Base-by-base conservation (phyloP, 2,797 vertebrate genomes). In the Coccyzus lansbergi region DNA sequence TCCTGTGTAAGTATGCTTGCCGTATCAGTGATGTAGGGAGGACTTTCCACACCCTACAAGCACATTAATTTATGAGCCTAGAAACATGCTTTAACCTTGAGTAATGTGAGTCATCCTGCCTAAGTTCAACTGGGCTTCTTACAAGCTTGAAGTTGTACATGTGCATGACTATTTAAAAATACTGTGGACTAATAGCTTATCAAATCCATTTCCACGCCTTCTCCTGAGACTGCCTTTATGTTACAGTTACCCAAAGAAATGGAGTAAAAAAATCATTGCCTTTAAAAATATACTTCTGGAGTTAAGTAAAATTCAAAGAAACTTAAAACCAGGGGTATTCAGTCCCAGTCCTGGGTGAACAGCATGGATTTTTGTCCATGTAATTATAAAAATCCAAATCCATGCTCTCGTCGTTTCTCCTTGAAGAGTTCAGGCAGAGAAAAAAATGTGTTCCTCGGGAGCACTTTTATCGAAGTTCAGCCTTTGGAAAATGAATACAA, bases 381-480 rank as follows among this genome's bases (percentile, higher is more conserved):
- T 79, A 80, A 83, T 83, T 67, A n/a, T 25, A 48, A 88, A 93
- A 85, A 63, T 71, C 29, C 36, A 87, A 83, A 88, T 63, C 84
- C 38, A 19, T 58, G 28, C 24, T 85, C 42, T 52, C 55, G 8
- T 81, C 85, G 10, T 80, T 91, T 90, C 38, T 79, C 65, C 40
- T 68, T 59, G 49, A 92, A 96, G 88, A 88, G 70, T 88, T 77
- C 21, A 75, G 52, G 29, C 59, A 77, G 65, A 75, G 68, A 83
- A 85, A 83, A 85, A 76, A 83, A 76, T 15, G 9, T 33, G 21
- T 12, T 52, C 65, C 71, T 92, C 63, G 95, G 77, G 92, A 88
- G 42, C 86, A 17, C 46, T 82, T 82, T 62, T 94, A 88, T 94
- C 88, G 77, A 60, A 94, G 89, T 94, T 94, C 10, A 17, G 13